These are phyloP conservation scores for Phocides pigmalion DNA, from an alignment of 1,140 invertebrate species.

Conservation along the genomic window DNA sequence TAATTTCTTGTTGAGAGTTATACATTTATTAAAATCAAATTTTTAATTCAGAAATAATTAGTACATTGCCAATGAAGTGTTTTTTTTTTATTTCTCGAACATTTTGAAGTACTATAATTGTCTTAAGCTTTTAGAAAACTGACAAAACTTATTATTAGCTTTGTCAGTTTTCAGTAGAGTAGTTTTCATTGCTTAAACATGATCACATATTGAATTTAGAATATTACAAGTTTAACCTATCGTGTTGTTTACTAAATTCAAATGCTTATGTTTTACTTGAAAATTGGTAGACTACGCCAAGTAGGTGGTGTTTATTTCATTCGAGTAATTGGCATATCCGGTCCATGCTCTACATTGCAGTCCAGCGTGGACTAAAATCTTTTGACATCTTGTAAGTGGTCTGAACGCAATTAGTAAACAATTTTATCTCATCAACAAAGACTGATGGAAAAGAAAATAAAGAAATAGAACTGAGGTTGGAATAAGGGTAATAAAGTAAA, in stretches of 20 bases:
- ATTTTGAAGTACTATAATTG: too few relatives aligned
- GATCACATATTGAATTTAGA: too few relatives aligned
- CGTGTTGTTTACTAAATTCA: too few relatives aligned
- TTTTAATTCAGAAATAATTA: too few relatives aligned
- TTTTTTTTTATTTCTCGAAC: too few relatives aligned
- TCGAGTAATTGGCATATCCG: slow-evolving; percentile 23
- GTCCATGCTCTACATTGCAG: slow-evolving; percentile 35
- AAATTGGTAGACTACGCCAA: slow-evolving; percentile 3
- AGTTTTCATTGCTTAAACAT: too few relatives aligned
- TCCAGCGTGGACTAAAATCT: slow-evolving; percentile 15
- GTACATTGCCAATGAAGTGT: not conserved
- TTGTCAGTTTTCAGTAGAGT: too few relatives aligned
- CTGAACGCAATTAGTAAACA: slow-evolving; percentile 42
- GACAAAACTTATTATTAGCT: too few relatives aligned
- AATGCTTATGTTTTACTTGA: not conserved
- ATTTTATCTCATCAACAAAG: slow-evolving; percentile 69
- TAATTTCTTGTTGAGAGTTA: not conserved
- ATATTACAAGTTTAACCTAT: too few relatives aligned
- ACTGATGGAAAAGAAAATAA: slow-evolving; percentile 35
- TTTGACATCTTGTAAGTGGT: slow-evolving; percentile 41
- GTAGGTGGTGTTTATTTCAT: slow-evolving; percentile 20
- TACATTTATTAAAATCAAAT: too few relatives aligned
- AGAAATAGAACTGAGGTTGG: not conserved
- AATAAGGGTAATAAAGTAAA: not conserved
- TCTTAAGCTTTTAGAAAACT: too few relatives aligned